Base-by-base conservation (phyloP, 1,140 invertebrate genomes). In the Bombus sibiricus region DNA sequence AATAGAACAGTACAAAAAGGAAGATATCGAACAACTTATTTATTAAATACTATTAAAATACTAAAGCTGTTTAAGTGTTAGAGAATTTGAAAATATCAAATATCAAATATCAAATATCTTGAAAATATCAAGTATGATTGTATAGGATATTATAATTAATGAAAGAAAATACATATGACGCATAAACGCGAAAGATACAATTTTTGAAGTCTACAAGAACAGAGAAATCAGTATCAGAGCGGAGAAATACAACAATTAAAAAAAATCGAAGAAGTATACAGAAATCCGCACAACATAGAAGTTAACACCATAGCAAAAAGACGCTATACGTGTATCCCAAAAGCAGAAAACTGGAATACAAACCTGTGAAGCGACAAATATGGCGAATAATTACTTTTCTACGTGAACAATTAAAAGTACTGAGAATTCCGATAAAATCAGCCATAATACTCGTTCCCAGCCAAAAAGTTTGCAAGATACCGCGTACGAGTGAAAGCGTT, bases 401-500 rank as follows among this genome's bases (percentile, higher is more conserved):
- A 72, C 25, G 39, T 39, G 41, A 73, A 73, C n/a, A 73, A 47
- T 73, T 43, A 47, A 73, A 73, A 22, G 37, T 41, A 28, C 8
- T 28, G 12, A 37, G 57, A 77, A 77, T n/a, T 15, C 15, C 6
- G 28, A 62, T 77, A 15, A 62, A 39, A 64, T 77, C 37, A 2
- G 47, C 9, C 18, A 1, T 13, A 12, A 32, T 28, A 10, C 41
- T 22, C 15, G 15, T 77, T 62, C 57, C 25, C 28, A 62, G 13
- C 18, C 25, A 62, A 62, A 77, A 57, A 64, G 57, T 28, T 77
- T 39, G 12, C 34, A 64, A 62, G 37, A 59, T 15, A 62, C 47
- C 47, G 18, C 18, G 47, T n/a, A 25, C 75, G 6, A n/a, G 75
- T 77, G 75, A 77, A 77, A 77, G 75, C 37, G 57, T 77, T 62